Evolutionary conservation across 1,140 invertebrate genomes (phyloP).

Genomic region (Drosophila oshimai): DNA sequence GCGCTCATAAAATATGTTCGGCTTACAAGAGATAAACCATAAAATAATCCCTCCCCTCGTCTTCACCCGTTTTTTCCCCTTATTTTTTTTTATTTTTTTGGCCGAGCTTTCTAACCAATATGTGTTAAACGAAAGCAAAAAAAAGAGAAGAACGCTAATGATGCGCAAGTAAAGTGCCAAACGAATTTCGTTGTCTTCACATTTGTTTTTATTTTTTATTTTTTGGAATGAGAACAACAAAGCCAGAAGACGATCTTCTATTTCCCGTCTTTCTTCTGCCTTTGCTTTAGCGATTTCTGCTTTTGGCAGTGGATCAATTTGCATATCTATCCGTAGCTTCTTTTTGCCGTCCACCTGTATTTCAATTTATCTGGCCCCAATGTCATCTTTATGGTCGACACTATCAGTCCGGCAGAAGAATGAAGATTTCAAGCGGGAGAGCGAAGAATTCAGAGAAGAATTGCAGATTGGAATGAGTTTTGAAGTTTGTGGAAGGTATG

Average conservation of each 20-base stretch:
- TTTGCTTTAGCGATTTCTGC: conserved; percentile 20
- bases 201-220: conserved; percentile 11
- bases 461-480: conserved; percentile 5
- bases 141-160: conserved; percentile 40
- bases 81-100: neutral
- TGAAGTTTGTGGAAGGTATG: neutral
- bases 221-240: neutral
- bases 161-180: conserved; percentile 50
- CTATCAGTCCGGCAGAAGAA: conserved; percentile 5
- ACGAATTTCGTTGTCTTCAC: conserved; percentile 25
- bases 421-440: neutral
- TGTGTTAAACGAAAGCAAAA: conserved; percentile 11
- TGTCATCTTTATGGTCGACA: conserved; percentile 2
- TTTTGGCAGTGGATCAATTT: conserved; percentile 23
- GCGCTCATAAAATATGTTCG: conserved; percentile 26
- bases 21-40: conserved; percentile 40
- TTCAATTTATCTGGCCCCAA: conserved; percentile 25
- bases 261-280: conserved; percentile 8
- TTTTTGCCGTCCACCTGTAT: neutral
- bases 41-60: conserved; percentile 5
- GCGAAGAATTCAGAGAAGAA: too few species aligned
- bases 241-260: conserved; percentile 1
- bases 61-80: neutral
- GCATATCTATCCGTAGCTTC: conserved; percentile 19
- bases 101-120: conserved; percentile 45